Percentiles rank a stretch among this genome's conserved stretches.
Conservation (phyloP, 2,888 invertebrate species). For the Pandemis heparana region DNA sequence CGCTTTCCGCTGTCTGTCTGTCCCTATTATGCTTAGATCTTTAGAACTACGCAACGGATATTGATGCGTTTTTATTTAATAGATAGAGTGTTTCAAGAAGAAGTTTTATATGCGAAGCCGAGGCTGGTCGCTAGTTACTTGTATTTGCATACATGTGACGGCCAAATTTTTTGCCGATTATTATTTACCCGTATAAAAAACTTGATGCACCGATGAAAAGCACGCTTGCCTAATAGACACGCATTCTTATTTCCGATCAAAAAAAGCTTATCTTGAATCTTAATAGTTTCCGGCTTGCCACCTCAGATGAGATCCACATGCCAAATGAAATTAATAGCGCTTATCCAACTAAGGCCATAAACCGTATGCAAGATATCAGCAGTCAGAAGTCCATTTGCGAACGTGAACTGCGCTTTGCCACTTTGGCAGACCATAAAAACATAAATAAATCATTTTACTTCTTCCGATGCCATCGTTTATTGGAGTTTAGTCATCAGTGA, state of each 20-base stretch:
- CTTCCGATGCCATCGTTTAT: neutral
- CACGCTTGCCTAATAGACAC: too few species aligned
- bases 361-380: conserved; percentile 6
- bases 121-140: too few species aligned
- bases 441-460: neutral
- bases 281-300: conserved; percentile 9
- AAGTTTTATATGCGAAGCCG: too few species aligned
- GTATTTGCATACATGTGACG: too few species aligned
- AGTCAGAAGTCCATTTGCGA: conserved; percentile 3
- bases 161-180: too few species aligned
- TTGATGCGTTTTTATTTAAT: too few species aligned
- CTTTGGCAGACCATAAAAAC: neutral
- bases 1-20: too few species aligned
- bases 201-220: too few species aligned
- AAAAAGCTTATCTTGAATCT: neutral
- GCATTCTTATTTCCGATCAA: neutral
- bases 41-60: too few species aligned
- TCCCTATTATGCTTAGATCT: too few species aligned
- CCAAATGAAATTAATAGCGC: conserved; percentile 2
- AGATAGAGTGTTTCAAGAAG: too few species aligned
- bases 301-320: neutral
- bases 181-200: too few species aligned
- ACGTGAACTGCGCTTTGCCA: neutral
- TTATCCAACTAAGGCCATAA: conserved; percentile 5
- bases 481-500: neutral